These are phyloP conservation scores for Tetraodon nigroviridis DNA, from an alignment of 2,113 vertebrate genomes.

Conservation along the genomic window DNA sequence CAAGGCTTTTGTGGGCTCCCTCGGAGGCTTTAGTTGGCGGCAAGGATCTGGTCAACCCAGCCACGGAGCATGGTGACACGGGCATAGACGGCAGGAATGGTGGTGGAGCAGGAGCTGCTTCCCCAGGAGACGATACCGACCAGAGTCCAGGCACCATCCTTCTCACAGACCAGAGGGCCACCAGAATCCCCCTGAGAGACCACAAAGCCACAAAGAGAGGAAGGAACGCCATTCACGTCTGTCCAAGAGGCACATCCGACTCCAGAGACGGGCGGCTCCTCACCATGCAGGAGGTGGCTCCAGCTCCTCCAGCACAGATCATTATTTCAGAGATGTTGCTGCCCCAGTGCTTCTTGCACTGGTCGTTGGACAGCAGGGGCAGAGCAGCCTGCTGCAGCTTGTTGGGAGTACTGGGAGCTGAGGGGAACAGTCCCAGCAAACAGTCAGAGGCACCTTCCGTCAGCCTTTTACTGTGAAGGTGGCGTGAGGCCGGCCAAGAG, in stretches of 20 bases:
- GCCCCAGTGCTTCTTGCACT: constrained; percentile 59
- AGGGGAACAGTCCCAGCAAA: background rate
- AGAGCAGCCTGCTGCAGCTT: constrained; percentile 66
- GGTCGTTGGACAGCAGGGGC: constrained; percentile 60
- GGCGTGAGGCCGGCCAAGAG: background rate
- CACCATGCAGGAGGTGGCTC: constrained; percentile 66
- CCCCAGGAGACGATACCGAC: constrained; percentile 77
- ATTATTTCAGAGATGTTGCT: constrained; percentile 63
- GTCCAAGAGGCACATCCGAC: background rate
- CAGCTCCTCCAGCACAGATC: constrained; percentile 57
- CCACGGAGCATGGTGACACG: constrained; percentile 68
- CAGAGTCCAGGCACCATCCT: constrained; percentile 66
- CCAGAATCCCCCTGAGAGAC: constrained; percentile 69
- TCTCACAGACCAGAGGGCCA: constrained; percentile 72
- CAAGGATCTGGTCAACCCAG: constrained; percentile 73
- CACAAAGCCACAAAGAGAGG: no score
- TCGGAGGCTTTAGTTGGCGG: constrained; percentile 60
- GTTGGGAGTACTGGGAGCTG: constrained; percentile 67
- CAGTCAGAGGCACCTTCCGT: background rate
- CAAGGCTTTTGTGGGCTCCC: background rate
- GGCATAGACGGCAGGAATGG: constrained; percentile 69
- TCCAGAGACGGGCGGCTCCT: background rate
- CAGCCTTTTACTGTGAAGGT: background rate
- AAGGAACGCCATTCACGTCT: no score
- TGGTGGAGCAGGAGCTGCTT: constrained; percentile 68